Conservation (phyloP, 2,888 invertebrate species). For the Muscina levida region DNA sequence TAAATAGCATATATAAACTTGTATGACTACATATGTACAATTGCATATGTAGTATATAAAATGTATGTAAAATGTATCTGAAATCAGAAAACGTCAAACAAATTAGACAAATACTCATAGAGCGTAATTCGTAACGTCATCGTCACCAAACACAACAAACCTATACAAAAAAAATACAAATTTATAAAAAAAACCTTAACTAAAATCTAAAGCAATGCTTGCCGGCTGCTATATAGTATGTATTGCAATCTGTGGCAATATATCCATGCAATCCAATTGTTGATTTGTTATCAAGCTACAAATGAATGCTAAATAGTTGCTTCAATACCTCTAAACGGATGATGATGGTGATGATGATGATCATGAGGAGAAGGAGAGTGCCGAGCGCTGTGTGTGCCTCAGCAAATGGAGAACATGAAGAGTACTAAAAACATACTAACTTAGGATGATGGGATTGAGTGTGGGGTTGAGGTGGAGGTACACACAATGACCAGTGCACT, state of each 20-base stretch:
- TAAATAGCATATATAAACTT: background rate
- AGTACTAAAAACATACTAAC: no score
- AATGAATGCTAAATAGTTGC: slow-evolving; percentile 63
- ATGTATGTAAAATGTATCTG: no score
- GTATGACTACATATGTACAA: background rate
- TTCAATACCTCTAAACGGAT: slow-evolving; percentile 48
- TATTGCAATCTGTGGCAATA: slow-evolving; percentile 9
- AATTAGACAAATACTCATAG: slow-evolving; percentile 36
- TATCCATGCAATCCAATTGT: slow-evolving; percentile 23
- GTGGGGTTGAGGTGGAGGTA: background rate
- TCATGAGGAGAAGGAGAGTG: background rate
- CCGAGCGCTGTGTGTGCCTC: background rate
- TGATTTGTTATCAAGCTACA: slow-evolving; percentile 40
- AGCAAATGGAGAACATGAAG: no score
- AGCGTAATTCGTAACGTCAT: no score
- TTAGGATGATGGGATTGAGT: no score
- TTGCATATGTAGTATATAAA: background rate
- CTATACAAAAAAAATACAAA: background rate
- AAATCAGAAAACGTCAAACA: slow-evolving; percentile 35
- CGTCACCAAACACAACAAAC: slow-evolving; percentile 19
- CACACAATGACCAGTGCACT: slow-evolving; percentile 39
- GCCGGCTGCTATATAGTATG: background rate
- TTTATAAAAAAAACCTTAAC: slow-evolving; percentile 10
- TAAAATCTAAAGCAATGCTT: slow-evolving; percentile 8
- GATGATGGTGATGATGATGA: background rate